phyloP scores from a whole-genome alignment of 2,113 vertebrate genomes.

The Lethenteron camtschaticum region DNA sequence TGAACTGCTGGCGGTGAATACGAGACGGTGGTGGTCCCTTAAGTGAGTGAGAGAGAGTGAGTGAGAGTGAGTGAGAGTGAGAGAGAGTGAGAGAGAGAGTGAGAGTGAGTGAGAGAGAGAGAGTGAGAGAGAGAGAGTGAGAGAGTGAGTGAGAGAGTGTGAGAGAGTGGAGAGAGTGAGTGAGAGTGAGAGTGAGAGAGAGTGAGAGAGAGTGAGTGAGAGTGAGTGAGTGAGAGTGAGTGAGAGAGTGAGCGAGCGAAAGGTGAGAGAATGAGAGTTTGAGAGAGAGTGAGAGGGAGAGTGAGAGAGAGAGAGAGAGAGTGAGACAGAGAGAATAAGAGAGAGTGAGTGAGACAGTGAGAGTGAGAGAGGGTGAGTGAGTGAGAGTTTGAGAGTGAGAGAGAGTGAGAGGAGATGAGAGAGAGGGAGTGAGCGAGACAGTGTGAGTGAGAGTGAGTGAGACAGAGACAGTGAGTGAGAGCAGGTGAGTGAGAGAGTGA shows the following conservation, averaged over 20 bases:
- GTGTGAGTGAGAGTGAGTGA: too few species aligned
- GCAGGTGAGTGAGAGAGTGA: too few species aligned
- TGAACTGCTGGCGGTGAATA: too few species aligned
- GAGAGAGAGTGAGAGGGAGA: background rate
- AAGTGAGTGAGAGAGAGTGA: too few species aligned
- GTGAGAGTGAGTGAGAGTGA: background rate
- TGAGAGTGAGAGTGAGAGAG: background rate
- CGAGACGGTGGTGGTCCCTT: too few species aligned
- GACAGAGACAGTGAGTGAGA: too few species aligned
- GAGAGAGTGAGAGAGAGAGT: background rate
- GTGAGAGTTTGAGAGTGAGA: background rate
- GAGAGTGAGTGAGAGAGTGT: background rate
- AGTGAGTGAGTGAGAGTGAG: too few species aligned
- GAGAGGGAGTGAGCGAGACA: too few species aligned
- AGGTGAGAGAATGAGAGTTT: too few species aligned
- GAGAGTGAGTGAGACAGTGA: background rate
- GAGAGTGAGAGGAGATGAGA: background rate
- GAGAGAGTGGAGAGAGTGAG: background rate
- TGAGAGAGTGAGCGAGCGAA: background rate
- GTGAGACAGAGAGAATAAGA: background rate
- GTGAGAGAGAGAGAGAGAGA: constrained; percentile 4
- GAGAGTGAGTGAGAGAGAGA: too few species aligned
- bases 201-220: background rate
- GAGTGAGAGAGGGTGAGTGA: background rate
- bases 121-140: constrained; percentile 1